Base-by-base conservation (phyloP, 1,140 invertebrate species). In the Drosophila tropicalis region DNA sequence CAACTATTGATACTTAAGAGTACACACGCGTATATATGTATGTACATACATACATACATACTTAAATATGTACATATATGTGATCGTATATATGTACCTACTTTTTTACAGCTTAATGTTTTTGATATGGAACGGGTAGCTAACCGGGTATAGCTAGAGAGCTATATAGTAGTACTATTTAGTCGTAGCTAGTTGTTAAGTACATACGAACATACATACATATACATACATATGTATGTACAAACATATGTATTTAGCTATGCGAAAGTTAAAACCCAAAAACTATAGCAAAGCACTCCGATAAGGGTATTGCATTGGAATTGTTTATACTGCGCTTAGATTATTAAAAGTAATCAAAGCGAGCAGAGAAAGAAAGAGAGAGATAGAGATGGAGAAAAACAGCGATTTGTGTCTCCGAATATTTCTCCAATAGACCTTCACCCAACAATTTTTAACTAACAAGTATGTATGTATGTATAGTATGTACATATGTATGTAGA, bases 1-100 rank as follows among this genome's bases (percentile, higher is more conserved):
- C 36, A 39, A 36, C 66, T 36, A 76, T 76, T 76, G 55, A 76
- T 76, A 76, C 73, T 70, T 34, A 54, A 69, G 73, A 61, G 55
- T 47, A 47, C 15, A 47, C 7, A 47, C 17, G 7, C 5, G 17
- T 15, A 17, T n/a, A 41, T 41, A 15, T 6, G 5, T 41, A 41
- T n/a, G n/a, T n/a, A 47, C 19, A 7, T 17, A 34, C 32, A 6
- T 34, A 34, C 22, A 25, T 25, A 25, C 22, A 76, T 76, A 76
- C 72, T 64, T 25, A 58, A 69, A 72, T 41, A 44, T 15, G n/a
- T 44, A 44, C 40, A 44, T 44, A 1, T 17, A 34, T 7, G 1
- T 36, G 5, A 47, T 47, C 2, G 7, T 17, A 47, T 9, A 17
- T 9, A 47, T 9, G 9, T 9, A 47, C 44, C 4, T 22, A 51